These are phyloP conservation scores for Phasianus colchicus DNA, from an alignment of 2,113 vertebrate genomes.

Conservation along the genomic window DNA sequence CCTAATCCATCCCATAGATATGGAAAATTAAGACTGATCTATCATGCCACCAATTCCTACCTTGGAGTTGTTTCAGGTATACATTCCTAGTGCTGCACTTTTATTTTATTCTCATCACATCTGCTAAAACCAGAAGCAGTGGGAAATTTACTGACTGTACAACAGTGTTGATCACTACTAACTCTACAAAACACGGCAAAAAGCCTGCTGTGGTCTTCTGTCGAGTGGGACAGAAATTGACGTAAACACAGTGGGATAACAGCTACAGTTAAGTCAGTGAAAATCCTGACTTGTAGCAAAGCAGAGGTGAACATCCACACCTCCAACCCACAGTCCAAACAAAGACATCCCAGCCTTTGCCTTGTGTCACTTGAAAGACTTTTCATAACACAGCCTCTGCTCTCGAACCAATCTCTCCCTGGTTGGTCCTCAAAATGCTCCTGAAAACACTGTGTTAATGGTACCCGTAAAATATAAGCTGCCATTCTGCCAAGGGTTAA, in stretches of 20 bases:
- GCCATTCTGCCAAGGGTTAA: background rate
- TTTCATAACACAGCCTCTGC: background rate
- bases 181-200: background rate
- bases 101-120: background rate
- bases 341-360: background rate
- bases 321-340: background rate
- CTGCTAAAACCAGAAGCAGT: background rate
- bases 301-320: background rate
- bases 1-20: background rate
- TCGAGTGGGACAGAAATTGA: background rate
- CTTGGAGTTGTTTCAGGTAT: background rate
- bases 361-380: background rate
- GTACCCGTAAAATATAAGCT: background rate
- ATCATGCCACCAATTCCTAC: background rate
- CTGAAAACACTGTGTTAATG: background rate
- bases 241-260: background rate
- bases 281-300: background rate
- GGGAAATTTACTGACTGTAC: background rate
- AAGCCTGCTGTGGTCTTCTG: background rate
- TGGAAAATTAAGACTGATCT: background rate
- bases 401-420: background rate
- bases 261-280: background rate
- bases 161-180: background rate
- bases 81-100: background rate
- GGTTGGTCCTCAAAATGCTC: background rate